Evolutionary conservation across 2,113 vertebrate species (phyloP).

Genomic region (Mormyrus lacerda): DNA sequence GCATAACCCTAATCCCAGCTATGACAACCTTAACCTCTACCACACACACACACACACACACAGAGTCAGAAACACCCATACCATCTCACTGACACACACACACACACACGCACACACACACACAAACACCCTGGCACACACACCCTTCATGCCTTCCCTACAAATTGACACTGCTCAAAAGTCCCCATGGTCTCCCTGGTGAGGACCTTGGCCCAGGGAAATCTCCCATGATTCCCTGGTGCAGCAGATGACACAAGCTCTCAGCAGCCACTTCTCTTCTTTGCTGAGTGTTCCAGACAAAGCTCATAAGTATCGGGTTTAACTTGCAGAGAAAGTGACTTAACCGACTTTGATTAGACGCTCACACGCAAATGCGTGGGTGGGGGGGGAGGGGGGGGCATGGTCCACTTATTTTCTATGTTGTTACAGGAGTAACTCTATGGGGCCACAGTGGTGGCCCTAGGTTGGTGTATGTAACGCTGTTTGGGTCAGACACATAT

Average conservation of each 20-base stretch:
- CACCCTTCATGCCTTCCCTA: background rate
- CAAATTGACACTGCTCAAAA: background rate
- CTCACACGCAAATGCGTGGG: background rate
- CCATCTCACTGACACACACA: background rate
- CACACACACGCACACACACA: background rate
- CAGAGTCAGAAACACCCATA: background rate
- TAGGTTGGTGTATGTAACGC: background rate
- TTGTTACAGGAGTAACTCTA: background rate
- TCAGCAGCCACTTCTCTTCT: background rate
- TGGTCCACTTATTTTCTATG: background rate
- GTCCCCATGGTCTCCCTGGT: background rate
- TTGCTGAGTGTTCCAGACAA: background rate
- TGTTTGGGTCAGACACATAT: background rate
- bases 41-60: background rate
- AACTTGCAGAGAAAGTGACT: background rate
- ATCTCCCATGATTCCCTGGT: conserved; percentile 6
- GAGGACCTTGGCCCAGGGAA: background rate
- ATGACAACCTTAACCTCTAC: too few species aligned
- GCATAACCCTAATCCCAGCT: background rate
- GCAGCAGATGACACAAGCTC: background rate
- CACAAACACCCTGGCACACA: background rate
- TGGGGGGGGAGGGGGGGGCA: background rate
- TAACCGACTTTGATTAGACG: background rate
- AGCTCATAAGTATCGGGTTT: background rate
- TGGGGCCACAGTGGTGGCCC: background rate